Percentiles rank a stretch among this genome's conserved stretches.
These are phyloP conservation scores for Delphinapterus leucas DNA, from an alignment of 2,113 vertebrate species.

Conservation along the genomic window DNA sequence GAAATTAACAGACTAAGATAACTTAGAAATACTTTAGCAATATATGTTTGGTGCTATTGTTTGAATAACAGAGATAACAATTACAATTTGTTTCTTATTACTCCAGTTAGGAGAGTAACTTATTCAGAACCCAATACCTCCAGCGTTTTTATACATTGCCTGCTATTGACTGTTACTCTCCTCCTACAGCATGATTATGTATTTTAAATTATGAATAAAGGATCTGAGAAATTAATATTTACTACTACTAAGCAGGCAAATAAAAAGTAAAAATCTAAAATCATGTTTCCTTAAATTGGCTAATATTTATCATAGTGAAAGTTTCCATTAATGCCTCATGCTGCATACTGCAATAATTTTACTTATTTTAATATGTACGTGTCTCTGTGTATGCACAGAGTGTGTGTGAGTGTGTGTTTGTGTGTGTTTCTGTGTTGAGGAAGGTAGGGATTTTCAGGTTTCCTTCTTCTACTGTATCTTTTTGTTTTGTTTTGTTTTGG, in stretches of 20 bases:
- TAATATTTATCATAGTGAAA: background rate
- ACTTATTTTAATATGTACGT: background rate
- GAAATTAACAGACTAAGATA: background rate
- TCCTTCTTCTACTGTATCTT: background rate
- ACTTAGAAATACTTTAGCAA: background rate
- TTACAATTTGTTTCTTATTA: background rate
- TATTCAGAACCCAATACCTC: background rate
- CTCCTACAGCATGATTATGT: background rate
- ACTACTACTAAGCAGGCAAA: background rate
- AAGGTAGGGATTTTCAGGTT: background rate
- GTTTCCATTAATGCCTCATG: background rate
- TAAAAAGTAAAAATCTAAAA: background rate
- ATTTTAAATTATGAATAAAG: background rate
- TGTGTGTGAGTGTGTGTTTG: background rate
- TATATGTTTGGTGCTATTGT: background rate
- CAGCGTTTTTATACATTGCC: background rate
- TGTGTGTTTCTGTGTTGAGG: background rate
- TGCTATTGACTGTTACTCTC: background rate
- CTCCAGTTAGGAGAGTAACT: background rate
- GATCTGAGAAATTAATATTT: background rate
- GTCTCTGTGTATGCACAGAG: background rate
- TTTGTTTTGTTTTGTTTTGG: background rate
- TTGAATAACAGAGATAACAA: background rate
- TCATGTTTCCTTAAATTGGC: background rate
- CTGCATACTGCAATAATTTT: background rate